A percentile compares a stretch with the other conserved stretches of the same genome.
Conservation (phyloP, 2,113 vertebrate species). For the Entomyzon cyanotis region DNA sequence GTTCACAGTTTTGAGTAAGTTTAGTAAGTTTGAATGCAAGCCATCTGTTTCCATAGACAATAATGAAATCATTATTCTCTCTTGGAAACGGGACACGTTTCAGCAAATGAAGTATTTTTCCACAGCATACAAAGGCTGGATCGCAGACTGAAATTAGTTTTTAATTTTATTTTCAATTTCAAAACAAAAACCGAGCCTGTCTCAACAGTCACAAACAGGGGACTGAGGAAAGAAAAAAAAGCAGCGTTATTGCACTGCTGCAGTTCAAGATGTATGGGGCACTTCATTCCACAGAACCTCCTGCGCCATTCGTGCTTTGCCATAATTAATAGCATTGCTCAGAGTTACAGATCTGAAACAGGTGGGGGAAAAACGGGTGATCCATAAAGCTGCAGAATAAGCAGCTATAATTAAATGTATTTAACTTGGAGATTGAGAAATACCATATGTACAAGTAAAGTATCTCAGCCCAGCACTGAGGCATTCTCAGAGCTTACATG, state of each 20-base stretch:
- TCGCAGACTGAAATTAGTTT: background rate
- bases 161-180: slow-evolving; percentile 36
- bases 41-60: slow-evolving; percentile 66
- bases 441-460: slow-evolving; percentile 23
- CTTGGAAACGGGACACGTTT: slow-evolving; percentile 47
- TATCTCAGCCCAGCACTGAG: background rate
- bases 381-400: slow-evolving; percentile 55
- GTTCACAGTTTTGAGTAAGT: slow-evolving; percentile 44
- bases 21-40: slow-evolving; percentile 52
- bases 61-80: slow-evolving; percentile 70
- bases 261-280: background rate
- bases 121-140: slow-evolving; percentile 14
- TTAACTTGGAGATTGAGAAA: slow-evolving; percentile 48
- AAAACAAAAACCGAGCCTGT: background rate
- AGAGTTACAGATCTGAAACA: slow-evolving; percentile 63
- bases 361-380: slow-evolving; percentile 29
- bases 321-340: slow-evolving; percentile 45
- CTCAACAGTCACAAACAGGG: background rate
- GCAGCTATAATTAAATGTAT: slow-evolving; percentile 60
- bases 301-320: slow-evolving; percentile 6
- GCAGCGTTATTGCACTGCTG: background rate
- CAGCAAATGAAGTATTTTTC: slow-evolving; percentile 54
- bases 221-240: background rate
- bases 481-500: slow-evolving; percentile 24
- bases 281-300: slow-evolving; percentile 23